Conservation (phyloP, 2,888 invertebrate genomes). For the Phoronis australis region DNA sequence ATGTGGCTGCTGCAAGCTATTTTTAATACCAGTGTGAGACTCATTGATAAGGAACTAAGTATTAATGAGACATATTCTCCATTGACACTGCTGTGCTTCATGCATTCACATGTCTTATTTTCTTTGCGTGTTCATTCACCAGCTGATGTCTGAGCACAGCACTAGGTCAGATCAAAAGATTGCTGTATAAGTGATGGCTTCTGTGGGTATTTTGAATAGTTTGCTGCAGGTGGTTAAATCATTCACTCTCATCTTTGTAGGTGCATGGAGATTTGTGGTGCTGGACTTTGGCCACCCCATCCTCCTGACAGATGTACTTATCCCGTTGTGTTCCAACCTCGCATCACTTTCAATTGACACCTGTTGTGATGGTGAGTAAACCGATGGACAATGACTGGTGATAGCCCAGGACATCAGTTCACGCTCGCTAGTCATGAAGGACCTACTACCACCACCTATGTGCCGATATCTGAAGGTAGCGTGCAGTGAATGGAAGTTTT, state of each 20-base stretch:
- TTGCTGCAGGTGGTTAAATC: too few species aligned
- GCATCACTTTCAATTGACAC: constrained; percentile 83
- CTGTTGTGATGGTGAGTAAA: constrained; percentile 82
- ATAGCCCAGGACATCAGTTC: constrained; percentile 82
- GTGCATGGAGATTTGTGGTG: constrained; percentile 84
- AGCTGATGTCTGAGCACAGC: too few species aligned
- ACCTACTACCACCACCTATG: constrained; percentile 83
- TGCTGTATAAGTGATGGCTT: too few species aligned
- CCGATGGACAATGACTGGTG: constrained; percentile 76
- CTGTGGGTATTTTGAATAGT: too few species aligned
- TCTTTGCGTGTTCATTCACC: too few species aligned
- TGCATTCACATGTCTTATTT: too few species aligned
- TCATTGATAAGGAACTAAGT: too few species aligned
- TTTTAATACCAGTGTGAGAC: too few species aligned
- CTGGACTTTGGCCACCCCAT: constrained; percentile 85
- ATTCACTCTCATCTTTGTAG: constrained; percentile 71
- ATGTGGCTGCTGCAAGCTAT: too few species aligned
- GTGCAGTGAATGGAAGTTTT: neutral
- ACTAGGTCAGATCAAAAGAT: too few species aligned
- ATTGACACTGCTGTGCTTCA: too few species aligned
- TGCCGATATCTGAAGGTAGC: constrained; percentile 81
- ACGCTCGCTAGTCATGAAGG: constrained; percentile 77
- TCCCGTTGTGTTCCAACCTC: constrained; percentile 54
- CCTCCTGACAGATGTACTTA: constrained; percentile 73
- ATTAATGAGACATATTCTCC: too few species aligned